Evolutionary conservation across 2,113 vertebrate species (phyloP), one percentile per base, ranked within the genome.

Genomic region (Apteryx mantelli): DNA sequence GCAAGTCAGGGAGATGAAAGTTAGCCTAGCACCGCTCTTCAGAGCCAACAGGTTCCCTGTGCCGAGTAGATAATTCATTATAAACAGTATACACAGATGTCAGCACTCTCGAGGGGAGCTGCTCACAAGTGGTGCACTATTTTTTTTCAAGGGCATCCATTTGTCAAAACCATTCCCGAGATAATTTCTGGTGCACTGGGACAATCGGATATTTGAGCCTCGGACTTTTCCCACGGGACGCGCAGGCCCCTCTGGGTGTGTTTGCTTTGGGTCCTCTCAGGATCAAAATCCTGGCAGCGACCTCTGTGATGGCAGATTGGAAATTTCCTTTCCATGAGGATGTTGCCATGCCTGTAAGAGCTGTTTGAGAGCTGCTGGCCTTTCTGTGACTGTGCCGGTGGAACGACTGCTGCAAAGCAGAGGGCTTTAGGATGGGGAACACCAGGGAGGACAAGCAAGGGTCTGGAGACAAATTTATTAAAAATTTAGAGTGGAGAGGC

Each of bases 231-330:
- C 19, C 0, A 0, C 4, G 11, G 42, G 21, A 25, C 8, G 25
- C 24, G 0, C 4, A 9, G 42, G 21, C 22, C 8, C 11, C 30
- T 38, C 0, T 0, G 15, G 8, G 52, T 82, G 46, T 2, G 0
- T 22, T 92, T 78, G 11, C 25, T 80, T 13, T 11, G 4, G 1
- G 4, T 36, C 13, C 48, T 61, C 71, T 11, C 2, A 61, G 42
- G 80, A 81, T 10, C 0, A 0, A 74, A 89, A 82, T 28, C 71
- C 46, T 3, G 2, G 24, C 6, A 11, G 60, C n/a, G n/a, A 66
- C 36, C 11, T 0, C 0, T 22, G 24, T 48, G 38, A 15, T 0
- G 0, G 24, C 12, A 65, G 58, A 65, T 73, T 25, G 22, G 48
- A 87, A 24, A 19, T 63, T 25, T 13, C 5, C 3, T 63, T 80